Evolutionary conservation across 1,140 invertebrate genomes (phyloP), one percentile per base, ranked within the genome.

Genomic region (Lordiphosa mommai): DNA sequence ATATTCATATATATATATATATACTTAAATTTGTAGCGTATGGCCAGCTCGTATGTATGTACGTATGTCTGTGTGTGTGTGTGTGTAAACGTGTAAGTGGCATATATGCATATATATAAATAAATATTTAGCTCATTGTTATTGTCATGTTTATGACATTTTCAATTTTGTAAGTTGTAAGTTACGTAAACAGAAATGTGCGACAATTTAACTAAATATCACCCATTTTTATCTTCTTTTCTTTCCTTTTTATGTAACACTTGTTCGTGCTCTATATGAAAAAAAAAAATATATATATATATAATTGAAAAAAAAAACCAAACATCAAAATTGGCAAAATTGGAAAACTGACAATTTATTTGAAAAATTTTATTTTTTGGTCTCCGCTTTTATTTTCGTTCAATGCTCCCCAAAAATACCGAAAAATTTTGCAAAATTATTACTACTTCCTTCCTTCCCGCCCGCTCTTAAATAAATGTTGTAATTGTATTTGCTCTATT

Each of bases 201-300:
- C 74, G 56, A 80, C 58, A 86, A 68, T 86, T 87, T 73, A 87
- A 66, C 85, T 87, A 87, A 87, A 87, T 80, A 76, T 87, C 74
- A 87, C 74, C 85, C 68, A 87, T 85, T 87, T 76, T 87, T 87
- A 72, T 87, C 82, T 87, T 84, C 79, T 87, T 87, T 87, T 87
- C 79, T 87, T 87, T 85, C 72, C 80, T 87, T 87, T 87, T 87
- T 80, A 80, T 80, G 76, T 80, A 80, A 80, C 76, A 80, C 76
- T 82, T 80, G 76, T 80, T 82, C 76, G 74, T 87, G 84, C 85
- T 87, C 85, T 87, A 70, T 82, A 82, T 59, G 43, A 84, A 82
- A 84, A 67, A 72, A 57, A 58, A 53, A 48, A 55, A 66, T 55
- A 27, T 40, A 57, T 50, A 61, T 53, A 58, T 64, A 64, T 48